phyloP scores from a whole-genome alignment of 2,797 vertebrate species.

The Oryzias sinensis region DNA sequence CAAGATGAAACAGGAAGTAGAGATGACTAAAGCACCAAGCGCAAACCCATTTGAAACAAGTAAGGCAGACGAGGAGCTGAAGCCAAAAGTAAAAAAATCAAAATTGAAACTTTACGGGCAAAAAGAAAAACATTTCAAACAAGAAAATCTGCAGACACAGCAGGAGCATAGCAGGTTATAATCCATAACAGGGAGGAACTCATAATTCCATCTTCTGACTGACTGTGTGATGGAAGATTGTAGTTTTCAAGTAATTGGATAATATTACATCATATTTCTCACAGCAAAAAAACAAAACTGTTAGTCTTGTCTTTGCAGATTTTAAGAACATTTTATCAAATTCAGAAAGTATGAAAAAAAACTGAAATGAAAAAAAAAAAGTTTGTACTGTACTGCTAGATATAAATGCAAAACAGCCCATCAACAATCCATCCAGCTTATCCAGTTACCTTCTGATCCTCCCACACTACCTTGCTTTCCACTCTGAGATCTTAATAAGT shows the following conservation, averaged over 20 bases:
- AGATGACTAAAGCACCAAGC: no score
- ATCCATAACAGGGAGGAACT: no score
- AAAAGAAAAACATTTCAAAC: no score
- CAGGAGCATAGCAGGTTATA: no score
- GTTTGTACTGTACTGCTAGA: conserved; percentile 1
- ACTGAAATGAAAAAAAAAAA: no score
- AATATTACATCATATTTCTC: conserved; percentile 6
- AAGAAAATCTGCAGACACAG: no score
- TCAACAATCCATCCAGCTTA: conserved; percentile 9
- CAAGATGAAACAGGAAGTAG: no score
- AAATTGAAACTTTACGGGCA: no score
- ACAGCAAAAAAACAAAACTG: conserved; percentile 5
- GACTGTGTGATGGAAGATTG: conserved; percentile 11
- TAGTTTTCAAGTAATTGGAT: neutral
- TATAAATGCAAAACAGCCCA: conserved; percentile 26
- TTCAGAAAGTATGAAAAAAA: no score
- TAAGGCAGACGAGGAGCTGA: no score
- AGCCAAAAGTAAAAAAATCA: no score
- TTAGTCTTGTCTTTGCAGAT: conserved; percentile 1
- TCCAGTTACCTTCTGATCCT: conserved; percentile 25
- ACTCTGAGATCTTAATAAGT: conserved; percentile 3
- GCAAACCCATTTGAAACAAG: no score
- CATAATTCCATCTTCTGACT: conserved; percentile 16
- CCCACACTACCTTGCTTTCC: conserved; percentile 25
- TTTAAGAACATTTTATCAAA: conserved; percentile 14